Evolutionary conservation across 2,113 vertebrate genomes (phyloP), one percentile per base, ranked within the genome.

Genomic region (Prochilodus magdalenae): DNA sequence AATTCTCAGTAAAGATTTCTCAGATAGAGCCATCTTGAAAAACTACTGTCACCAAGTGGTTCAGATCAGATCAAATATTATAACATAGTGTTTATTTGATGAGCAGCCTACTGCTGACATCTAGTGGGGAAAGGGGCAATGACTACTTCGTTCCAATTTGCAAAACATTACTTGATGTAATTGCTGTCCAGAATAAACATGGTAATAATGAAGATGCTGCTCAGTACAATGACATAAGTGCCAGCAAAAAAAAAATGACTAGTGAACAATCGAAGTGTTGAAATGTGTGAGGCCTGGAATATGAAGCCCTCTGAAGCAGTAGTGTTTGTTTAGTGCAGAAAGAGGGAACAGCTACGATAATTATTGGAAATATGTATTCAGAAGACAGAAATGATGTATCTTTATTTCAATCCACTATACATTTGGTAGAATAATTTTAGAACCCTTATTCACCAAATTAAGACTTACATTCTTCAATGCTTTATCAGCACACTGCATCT

Each of bases 51-150:
- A 20, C 18, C 22, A 24, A 15, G 24, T 12, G 24, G 57, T 26
- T 60, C 57, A 60, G 7, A 60, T 60, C 57, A 60, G 57, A n/a
- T 26, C 11, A 60, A 60, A 60, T 12, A 12, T 1, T 26, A 26
- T 0, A 24, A 60, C 7, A n/a, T 26, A 24, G 3, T 59, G 3
- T 1, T 12, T 24, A 10, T 13, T 26, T 49, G 40, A 47, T 60
- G 55, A 33, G 53, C 73, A 59, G 63, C 26, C 36, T 53, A 20
- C 75, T 90, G 82, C 87, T 94, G 92, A 90, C 92, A 89, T 92
- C 91, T 93, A 92, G 92, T 90, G 92, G 83, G 12, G 65, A 65
- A 84, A 73, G 84, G 30, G 69, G 85, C 73, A 91, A 91, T 77
- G 83, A 71, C 86, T 89, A 26, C 84, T 40, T 11, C 47, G 30